These are phyloP conservation scores for Pimpla rufipes DNA, from an alignment of 2,888 invertebrate species.

Conservation along the genomic window DNA sequence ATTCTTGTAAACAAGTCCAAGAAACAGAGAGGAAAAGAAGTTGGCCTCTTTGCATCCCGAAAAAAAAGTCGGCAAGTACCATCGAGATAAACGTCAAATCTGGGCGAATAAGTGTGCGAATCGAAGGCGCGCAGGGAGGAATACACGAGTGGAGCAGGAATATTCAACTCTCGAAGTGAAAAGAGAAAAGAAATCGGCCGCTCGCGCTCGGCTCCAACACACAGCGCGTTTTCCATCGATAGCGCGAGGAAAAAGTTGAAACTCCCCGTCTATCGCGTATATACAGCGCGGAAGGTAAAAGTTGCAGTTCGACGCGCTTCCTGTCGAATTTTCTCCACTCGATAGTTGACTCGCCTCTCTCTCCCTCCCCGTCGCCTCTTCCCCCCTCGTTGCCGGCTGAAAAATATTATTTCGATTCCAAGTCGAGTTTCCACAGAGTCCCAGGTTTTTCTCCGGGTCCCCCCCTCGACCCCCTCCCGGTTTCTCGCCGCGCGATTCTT, in stretches of 20 bases:
- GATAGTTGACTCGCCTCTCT: constrained; percentile 15
- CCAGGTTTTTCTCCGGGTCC: constrained; percentile 42
- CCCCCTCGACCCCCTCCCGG: constrained; percentile 24
- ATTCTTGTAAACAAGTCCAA: too few relatives aligned
- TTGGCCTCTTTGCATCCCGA: not conserved
- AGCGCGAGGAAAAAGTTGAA: constrained; percentile 28
- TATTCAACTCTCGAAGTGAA: constrained; percentile 35
- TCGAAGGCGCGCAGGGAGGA: constrained; percentile 19
- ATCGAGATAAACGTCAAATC: constrained; percentile 6
- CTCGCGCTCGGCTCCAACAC: constrained; percentile 1
- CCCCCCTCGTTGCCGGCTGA: constrained; percentile 10
- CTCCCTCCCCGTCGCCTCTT: constrained; percentile 3
- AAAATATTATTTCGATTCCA: constrained; percentile 70
- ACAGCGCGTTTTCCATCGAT: constrained; percentile 2
- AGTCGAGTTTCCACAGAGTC: constrained; percentile 43
- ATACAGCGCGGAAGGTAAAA: constrained; percentile 38
- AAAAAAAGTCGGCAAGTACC: not conserved
- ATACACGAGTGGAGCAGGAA: constrained; percentile 17
- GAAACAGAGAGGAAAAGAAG: too few relatives aligned
- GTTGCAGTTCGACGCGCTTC: constrained; percentile 51
- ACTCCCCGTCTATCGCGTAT: not conserved
- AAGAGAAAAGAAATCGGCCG: constrained; percentile 19
- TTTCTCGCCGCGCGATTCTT: constrained; percentile 52
- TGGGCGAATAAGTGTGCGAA: constrained; percentile 3
- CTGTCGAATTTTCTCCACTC: constrained; percentile 49